These are phyloP conservation scores for Philereme transversata DNA, from an alignment of 2,888 invertebrate genomes.

Conservation along the genomic window DNA sequence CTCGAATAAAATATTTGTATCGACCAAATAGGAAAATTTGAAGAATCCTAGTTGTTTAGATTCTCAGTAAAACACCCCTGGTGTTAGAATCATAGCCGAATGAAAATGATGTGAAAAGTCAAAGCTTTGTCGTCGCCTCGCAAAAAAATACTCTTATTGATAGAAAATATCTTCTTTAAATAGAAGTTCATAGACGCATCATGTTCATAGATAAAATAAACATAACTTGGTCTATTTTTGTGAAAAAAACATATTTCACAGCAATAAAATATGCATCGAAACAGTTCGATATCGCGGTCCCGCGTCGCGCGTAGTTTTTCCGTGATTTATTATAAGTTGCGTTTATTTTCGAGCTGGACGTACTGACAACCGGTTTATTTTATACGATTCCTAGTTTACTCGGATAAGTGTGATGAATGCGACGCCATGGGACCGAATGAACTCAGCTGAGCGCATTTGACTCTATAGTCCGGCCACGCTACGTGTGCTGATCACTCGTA, in stretches of 20 bases:
- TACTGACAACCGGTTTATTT: slow-evolving; percentile 19
- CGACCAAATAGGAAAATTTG: too few species aligned
- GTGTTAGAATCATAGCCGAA: too few species aligned
- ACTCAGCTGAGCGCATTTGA: slow-evolving; percentile 2
- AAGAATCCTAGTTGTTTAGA: too few species aligned
- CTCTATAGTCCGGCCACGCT: neutral
- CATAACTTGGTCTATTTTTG: neutral
- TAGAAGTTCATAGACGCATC: too few species aligned
- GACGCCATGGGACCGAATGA: slow-evolving; percentile 6
- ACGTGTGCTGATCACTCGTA: too few species aligned
- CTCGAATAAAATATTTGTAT: too few species aligned
- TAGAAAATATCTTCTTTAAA: too few species aligned
- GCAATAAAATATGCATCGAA: slow-evolving; percentile 25
- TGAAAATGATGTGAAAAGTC: too few species aligned
- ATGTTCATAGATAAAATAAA: too few species aligned
- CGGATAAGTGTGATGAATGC: slow-evolving; percentile 22
- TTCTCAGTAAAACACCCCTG: too few species aligned
- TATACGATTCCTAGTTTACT: slow-evolving; percentile 13
- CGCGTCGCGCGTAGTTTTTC: slow-evolving; percentile 32
- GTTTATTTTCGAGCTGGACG: slow-evolving; percentile 35
- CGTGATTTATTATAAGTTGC: slow-evolving; percentile 39
- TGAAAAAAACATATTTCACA: slow-evolving; percentile 20
- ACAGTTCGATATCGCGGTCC: slow-evolving; percentile 20
- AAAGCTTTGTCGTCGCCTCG: too few species aligned
- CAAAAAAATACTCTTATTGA: too few species aligned